These are phyloP conservation scores for Aspidapion aeneum DNA, from an alignment of 2,888 invertebrate genomes.

Conservation along the genomic window DNA sequence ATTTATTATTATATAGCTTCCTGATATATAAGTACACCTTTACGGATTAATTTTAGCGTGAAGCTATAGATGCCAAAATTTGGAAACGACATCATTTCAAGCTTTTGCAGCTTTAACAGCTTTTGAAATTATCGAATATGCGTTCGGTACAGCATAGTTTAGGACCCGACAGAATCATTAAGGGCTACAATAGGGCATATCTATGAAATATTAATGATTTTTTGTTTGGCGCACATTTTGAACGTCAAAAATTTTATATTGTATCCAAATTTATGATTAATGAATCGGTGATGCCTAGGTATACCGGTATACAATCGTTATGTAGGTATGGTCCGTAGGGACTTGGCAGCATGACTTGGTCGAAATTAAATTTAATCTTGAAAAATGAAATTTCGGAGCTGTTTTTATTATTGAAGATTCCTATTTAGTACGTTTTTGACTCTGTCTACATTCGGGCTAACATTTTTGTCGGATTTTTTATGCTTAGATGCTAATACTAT, in stretches of 20 bases:
- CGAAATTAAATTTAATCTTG: constrained; percentile 39
- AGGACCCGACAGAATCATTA: constrained; percentile 38
- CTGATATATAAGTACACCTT: too few relatives aligned
- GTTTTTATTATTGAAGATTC: not conserved
- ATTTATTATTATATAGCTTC: too few relatives aligned
- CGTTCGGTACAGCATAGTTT: constrained; percentile 25
- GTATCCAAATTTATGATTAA: constrained; percentile 49
- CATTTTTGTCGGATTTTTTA: not conserved
- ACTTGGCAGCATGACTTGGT: constrained; percentile 43
- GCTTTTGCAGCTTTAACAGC: not conserved
- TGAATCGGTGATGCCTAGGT: constrained; percentile 33
- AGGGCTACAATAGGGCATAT: constrained; percentile 43
- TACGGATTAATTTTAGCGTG: constrained; percentile 1
- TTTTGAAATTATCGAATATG: too few relatives aligned
- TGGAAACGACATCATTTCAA: not conserved
- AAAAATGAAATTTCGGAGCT: constrained; percentile 34
- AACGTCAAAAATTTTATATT: constrained; percentile 48
- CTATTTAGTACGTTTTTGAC: not conserved
- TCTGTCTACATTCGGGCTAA: not conserved
- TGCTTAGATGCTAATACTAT: too few relatives aligned
- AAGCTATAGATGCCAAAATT: not conserved
- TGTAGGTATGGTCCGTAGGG: constrained; percentile 44
- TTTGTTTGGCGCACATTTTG: constrained; percentile 46
- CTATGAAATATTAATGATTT: constrained; percentile 54
- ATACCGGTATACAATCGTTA: constrained; percentile 27